A percentile compares a stretch with the other conserved stretches of the same genome.
Conservation (phyloP, 2,797 vertebrate genomes). For the Eurystomus glaucurus region DNA sequence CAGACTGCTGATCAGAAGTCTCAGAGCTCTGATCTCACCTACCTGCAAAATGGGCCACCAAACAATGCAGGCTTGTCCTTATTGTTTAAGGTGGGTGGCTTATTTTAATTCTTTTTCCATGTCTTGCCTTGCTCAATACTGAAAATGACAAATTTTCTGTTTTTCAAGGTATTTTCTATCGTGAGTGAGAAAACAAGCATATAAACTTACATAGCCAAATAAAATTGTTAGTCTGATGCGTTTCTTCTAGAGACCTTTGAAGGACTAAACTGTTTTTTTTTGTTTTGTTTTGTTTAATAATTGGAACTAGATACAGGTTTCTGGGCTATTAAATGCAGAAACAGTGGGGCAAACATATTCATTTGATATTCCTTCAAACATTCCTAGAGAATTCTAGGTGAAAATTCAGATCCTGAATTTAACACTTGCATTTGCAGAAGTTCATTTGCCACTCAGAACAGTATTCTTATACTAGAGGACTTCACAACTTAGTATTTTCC, state of each 20-base stretch:
- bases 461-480: not conserved
- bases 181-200: not conserved
- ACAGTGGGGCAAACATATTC: not conserved
- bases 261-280: not conserved
- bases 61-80: not conserved
- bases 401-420: not conserved
- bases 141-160: not conserved
- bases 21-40: slow-evolving; percentile 8
- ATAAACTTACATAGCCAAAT: not conserved
- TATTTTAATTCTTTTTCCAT: not conserved
- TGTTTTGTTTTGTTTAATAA: not conserved
- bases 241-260: not conserved
- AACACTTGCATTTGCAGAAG: not conserved
- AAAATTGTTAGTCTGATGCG: not conserved
- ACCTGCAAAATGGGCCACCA: not conserved
- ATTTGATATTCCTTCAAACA: not conserved
- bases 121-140: not conserved
- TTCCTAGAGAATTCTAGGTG: not conserved
- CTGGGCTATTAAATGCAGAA: not conserved
- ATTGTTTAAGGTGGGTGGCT: not conserved
- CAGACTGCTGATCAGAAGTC: not conserved
- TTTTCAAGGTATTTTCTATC: not conserved
- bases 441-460: not conserved
- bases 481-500: not conserved
- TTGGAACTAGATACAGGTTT: not conserved